Conservation (phyloP, 2,888 invertebrate species). For the Escarpia spicata region DNA sequence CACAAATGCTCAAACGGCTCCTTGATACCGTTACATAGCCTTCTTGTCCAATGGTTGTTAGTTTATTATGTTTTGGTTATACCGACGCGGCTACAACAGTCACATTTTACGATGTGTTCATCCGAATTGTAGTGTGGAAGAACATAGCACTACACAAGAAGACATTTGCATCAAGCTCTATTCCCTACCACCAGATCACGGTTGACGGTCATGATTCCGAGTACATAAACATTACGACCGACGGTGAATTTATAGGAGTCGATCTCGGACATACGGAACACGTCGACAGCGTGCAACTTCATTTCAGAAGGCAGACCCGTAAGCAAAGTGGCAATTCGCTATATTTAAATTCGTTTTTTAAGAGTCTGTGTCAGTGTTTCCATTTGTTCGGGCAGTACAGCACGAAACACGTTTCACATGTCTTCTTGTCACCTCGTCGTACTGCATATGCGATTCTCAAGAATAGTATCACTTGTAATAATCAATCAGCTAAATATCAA, state of each 20-base stretch:
- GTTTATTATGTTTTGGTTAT: not conserved
- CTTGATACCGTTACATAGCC: not conserved
- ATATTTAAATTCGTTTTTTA: not conserved
- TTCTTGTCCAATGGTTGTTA: not conserved
- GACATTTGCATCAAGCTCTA: not conserved
- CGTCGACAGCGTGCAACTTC: not conserved
- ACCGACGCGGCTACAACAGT: not conserved
- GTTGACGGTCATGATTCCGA: not conserved
- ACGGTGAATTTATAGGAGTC: not conserved
- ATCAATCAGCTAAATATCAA: not conserved
- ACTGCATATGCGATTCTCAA: not conserved
- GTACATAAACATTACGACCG: not conserved
- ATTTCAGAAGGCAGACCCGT: not conserved
- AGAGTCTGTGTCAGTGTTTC: not conserved
- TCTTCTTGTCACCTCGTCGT: not conserved
- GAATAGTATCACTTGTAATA: not conserved
- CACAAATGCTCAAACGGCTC: not conserved
- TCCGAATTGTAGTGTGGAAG: not conserved
- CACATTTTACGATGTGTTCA: not conserved
- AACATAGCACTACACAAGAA: not conserved
- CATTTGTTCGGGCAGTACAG: not conserved
- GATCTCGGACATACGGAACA: not conserved
- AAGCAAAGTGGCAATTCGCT: not conserved
- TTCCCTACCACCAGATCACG: not conserved
- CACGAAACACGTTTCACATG: not conserved